These are phyloP conservation scores for Drosophila ochracea DNA, from an alignment of 2,888 invertebrate species.

Conservation along the genomic window DNA sequence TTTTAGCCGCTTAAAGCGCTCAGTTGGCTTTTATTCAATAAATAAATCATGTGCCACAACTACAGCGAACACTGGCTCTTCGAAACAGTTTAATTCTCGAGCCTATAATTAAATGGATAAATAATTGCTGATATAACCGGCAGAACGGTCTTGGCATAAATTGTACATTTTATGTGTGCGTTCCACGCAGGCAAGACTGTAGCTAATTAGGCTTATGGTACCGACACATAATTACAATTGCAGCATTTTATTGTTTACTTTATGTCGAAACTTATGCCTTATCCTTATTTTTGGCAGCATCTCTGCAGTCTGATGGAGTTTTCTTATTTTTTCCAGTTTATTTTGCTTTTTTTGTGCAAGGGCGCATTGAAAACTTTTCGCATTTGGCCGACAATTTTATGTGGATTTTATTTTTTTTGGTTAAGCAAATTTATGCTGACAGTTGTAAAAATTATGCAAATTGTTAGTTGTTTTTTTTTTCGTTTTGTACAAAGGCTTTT, in stretches of 20 bases:
- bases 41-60: slow-evolving; percentile 12
- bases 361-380: slow-evolving; percentile 57
- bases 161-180: slow-evolving; percentile 19
- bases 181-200: slow-evolving; percentile 23
- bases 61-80: slow-evolving; percentile 37
- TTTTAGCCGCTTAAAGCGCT: slow-evolving; percentile 10
- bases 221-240: slow-evolving; percentile 67
- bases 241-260: slow-evolving; percentile 67
- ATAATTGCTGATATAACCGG: slow-evolving; percentile 45
- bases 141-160: slow-evolving; percentile 30
- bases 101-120: slow-evolving; percentile 46
- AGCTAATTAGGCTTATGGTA: slow-evolving; percentile 57
- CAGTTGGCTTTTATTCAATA: slow-evolving; percentile 59
- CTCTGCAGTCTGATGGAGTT: slow-evolving; percentile 2
- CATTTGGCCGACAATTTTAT: slow-evolving; percentile 59
- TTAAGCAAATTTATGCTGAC: slow-evolving; percentile 61
- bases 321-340: slow-evolving; percentile 2
- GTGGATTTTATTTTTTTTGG: slow-evolving; percentile 46
- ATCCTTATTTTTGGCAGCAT: slow-evolving; percentile 8
- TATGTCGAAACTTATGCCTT: slow-evolving; percentile 57
- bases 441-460: slow-evolving; percentile 65
- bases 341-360: slow-evolving; percentile 38
- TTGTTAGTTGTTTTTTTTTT: slow-evolving; percentile 3
- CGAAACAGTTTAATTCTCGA: neutral
- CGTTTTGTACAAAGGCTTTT: slow-evolving; percentile 17